Conservation (phyloP, 2,888 invertebrate genomes). For the Pterostichus niger region DNA sequence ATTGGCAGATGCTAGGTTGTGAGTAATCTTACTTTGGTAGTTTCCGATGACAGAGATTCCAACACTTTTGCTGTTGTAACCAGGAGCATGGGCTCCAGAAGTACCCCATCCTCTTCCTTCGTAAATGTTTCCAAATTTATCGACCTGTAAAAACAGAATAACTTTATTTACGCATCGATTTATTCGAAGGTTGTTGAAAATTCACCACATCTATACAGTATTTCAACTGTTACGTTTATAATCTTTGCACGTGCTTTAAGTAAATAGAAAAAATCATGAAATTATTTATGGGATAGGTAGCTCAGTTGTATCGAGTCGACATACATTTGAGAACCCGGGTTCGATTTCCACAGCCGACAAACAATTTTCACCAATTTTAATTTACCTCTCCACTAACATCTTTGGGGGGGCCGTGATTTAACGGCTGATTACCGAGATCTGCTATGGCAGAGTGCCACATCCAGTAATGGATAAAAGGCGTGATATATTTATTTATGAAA, state of each 20-base stretch:
- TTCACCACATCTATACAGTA: background rate
- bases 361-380: no score
- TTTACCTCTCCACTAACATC: no score
- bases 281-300: background rate
- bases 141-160: slow-evolving; percentile 65
- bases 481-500: no score
- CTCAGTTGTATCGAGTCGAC: no score
- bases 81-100: slow-evolving; percentile 81
- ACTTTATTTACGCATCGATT: background rate
- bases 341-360: no score
- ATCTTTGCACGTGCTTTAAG: background rate
- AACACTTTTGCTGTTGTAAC: slow-evolving; percentile 82
- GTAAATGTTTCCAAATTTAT: slow-evolving; percentile 77
- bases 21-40: slow-evolving; percentile 75
- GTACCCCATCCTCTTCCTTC: slow-evolving; percentile 84
- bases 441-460: no score
- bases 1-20: background rate
- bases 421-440: no score
- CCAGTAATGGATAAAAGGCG: no score
- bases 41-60: slow-evolving; percentile 83
- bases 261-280: background rate
- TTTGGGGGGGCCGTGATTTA: no score
- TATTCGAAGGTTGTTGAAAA: slow-evolving; percentile 15
- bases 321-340: no score
- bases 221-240: slow-evolving; percentile 32